Evolutionary conservation across 2,888 invertebrate genomes (phyloP), one percentile per base, ranked within the genome.

Genomic region (Parnassius smintheus): DNA sequence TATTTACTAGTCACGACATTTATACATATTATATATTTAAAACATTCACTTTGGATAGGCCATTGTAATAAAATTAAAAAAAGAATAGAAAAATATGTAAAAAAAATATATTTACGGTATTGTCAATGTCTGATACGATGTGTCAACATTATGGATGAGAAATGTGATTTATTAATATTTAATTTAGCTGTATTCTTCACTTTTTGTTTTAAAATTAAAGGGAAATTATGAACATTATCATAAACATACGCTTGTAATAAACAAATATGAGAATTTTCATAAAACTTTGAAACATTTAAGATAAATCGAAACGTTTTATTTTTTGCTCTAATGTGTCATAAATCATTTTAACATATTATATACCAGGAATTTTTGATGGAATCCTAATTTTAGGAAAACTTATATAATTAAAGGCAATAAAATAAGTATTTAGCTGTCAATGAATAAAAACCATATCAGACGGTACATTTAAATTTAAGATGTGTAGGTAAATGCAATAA

Each of bases 121-220:
- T 35, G 74, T 69, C 76, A 77, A 82, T 73, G 85, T 81, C 82
- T 85, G 84, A 84, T 84, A 80, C 69, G 18, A 49, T 80, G 46
- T 64, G 46, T 46, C 51, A 75, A 77, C 77, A 72, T 69, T 65
- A 68, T 68, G 62, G 62, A 76, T 81, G 80, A 65, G 74, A 84
- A 84, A 79, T 88, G 88, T 87, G 86, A 88, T 88, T 74, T 88
- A 82, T 82, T 75, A 75, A 82, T 80, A 75, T 80, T 75, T 70
- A 77, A 0, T 75, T 75, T 76, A 82, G 70, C 65, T 72, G 64
- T 73, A 74, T 67, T 68, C 68, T 67, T 65, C 1, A 3, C 35
- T 35, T 35, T 35, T 7, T 35, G 4, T 35, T 35, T 35, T 35
- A 35, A 35, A 35, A 35, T 35, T 35, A 35, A 4, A 35, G 4